Evolutionary conservation across 2,797 vertebrate species (phyloP).

Genomic region (Chanos chanos): DNA sequence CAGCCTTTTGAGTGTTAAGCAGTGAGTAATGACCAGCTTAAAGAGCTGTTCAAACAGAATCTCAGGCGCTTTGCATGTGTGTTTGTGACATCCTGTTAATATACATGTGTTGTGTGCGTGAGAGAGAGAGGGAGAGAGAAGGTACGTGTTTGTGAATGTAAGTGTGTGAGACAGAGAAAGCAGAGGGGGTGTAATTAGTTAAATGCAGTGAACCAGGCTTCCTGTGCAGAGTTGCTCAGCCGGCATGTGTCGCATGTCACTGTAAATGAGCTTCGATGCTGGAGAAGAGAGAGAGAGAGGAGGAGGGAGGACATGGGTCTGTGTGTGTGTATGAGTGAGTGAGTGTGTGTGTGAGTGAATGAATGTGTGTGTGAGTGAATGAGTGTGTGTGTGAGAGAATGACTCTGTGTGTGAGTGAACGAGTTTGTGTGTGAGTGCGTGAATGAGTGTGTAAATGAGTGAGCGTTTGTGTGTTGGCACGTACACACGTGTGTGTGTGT

Average conservation of each 20-base stretch:
- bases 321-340: conserved; percentile 10
- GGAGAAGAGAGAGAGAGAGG: neutral
- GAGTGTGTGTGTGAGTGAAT: no score
- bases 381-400: no score
- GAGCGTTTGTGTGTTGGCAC: no score
- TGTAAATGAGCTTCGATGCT: conserved; percentile 41
- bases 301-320: no score
- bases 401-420: no score
- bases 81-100: no score
- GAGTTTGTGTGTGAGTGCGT: no score
- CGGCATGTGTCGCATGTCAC: conserved; percentile 57
- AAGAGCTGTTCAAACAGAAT: neutral
- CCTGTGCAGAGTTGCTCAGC: conserved; percentile 42
- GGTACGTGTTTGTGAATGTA: conserved; percentile 4
- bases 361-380: no score
- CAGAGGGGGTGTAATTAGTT: conserved; percentile 63
- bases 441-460: no score
- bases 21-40: conserved; percentile 23
- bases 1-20: conserved; percentile 5
- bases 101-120: neutral
- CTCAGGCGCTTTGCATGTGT: no score
- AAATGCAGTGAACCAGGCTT: conserved; percentile 18
- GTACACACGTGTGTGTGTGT: no score
- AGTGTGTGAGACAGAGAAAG: conserved; percentile 10
- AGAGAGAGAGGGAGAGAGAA: neutral